These are phyloP conservation scores for Drosophila diplacantha DNA, from an alignment of 2,888 invertebrate genomes.

Conservation along the genomic window DNA sequence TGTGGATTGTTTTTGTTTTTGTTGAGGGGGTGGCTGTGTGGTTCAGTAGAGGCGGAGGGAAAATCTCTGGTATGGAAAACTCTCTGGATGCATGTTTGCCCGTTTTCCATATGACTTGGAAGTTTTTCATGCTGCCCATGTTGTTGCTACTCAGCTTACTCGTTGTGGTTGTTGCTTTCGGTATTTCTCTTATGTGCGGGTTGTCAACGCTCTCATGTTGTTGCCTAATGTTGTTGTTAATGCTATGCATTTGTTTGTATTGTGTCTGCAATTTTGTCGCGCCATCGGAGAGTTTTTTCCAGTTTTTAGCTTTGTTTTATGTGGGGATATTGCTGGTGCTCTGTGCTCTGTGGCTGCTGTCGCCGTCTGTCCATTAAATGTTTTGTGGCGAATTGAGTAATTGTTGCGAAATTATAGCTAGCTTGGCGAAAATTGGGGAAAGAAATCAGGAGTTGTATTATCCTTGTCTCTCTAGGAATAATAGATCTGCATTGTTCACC, in stretches of 20 bases:
- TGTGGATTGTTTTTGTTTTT: conserved; percentile 22
- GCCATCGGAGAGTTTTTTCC: conserved; percentile 26
- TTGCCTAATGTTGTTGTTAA: conserved; percentile 30
- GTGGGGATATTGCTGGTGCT: conserved; percentile 1
- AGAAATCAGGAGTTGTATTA: background rate
- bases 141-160: conserved; percentile 32
- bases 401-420: conserved; percentile 24
- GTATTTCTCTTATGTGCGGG: conserved; percentile 34
- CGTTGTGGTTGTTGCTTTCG: conserved; percentile 5
- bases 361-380: conserved; percentile 40
- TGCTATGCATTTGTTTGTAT: conserved; percentile 11
- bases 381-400: conserved; percentile 30
- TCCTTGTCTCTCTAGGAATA: background rate
- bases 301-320: conserved; percentile 20
- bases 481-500: background rate
- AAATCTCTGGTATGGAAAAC: conserved; percentile 4
- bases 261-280: conserved; percentile 39
- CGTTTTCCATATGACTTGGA: conserved; percentile 55
- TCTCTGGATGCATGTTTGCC: conserved; percentile 44
- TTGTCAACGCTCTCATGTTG: conserved; percentile 54
- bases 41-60: background rate
- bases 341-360: conserved; percentile 19
- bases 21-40: conserved; percentile 17
- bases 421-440: background rate
- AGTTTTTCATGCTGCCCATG: conserved; percentile 42